A percentile compares a stretch with the other conserved stretches of the same genome.
These are phyloP conservation scores for Nowickia ferox DNA, from an alignment of 2,888 invertebrate genomes.

Conservation along the genomic window DNA sequence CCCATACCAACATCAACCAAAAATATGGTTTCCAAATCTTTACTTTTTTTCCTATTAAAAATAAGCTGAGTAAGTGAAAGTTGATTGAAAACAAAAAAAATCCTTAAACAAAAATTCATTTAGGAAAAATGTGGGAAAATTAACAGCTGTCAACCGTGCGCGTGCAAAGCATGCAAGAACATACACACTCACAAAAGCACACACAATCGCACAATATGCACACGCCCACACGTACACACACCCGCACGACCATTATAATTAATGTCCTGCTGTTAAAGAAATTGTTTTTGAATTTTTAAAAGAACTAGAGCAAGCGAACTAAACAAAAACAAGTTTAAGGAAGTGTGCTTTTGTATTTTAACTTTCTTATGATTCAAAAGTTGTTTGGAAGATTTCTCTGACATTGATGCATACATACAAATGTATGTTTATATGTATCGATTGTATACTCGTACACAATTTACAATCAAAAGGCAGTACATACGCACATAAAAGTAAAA, in stretches of 20 bases:
- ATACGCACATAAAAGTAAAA: no score
- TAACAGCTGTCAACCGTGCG: conserved; percentile 71
- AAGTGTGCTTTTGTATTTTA: background rate
- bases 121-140: conserved; percentile 67
- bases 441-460: no score
- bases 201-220: no score
- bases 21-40: conserved; percentile 29
- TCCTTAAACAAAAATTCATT: conserved; percentile 17
- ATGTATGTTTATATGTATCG: background rate
- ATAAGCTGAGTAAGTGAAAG: conserved; percentile 53
- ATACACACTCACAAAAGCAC: background rate
- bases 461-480: no score
- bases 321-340: background rate
- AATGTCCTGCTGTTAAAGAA: conserved; percentile 63
- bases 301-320: background rate
- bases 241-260: background rate
- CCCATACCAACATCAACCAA: background rate
- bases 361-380: background rate
- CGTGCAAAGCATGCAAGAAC: background rate
- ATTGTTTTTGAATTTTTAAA: conserved; percentile 54
- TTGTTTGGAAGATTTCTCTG: conserved; percentile 22
- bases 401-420: background rate
- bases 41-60: conserved; percentile 1
- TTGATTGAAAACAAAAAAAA: conserved; percentile 28
- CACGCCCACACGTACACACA: background rate